These are phyloP conservation scores for Mesoclemmys tuberculata DNA, from an alignment of 2,113 vertebrate genomes.

Conservation along the genomic window DNA sequence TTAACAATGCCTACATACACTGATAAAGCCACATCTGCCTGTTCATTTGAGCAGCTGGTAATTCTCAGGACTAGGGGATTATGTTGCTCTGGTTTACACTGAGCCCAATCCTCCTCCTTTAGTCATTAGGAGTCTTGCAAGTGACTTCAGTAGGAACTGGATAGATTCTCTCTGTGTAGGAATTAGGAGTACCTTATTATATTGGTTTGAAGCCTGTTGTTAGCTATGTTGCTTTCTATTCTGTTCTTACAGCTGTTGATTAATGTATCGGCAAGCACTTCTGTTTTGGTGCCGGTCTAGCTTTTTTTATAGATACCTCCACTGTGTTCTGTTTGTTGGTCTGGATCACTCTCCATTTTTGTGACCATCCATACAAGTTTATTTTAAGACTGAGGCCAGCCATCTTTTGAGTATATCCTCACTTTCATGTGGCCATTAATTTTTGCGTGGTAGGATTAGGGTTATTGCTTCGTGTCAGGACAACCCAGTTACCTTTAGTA, in stretches of 20 bases:
- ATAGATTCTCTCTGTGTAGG: not conserved
- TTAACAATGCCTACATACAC: not conserved
- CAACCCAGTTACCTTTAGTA: not conserved
- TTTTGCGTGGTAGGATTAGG: not conserved
- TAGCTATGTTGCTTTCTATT: not conserved
- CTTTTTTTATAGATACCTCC: not conserved
- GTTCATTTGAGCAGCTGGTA: not conserved
- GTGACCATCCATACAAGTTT: not conserved
- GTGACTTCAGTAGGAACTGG: not conserved
- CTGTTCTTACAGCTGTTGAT: not conserved
- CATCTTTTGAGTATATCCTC: not conserved
- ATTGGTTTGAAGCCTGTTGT: not conserved
- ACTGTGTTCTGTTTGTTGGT: not conserved
- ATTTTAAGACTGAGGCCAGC: not conserved
- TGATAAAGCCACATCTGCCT: not conserved
- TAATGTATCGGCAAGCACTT: not conserved
- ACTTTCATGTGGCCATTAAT: not conserved
- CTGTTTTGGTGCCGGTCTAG: not conserved
- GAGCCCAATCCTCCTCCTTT: not conserved
- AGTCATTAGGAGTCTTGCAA: not conserved
- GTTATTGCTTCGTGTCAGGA: not conserved
- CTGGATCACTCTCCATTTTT: not conserved
- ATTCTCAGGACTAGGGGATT: not conserved
- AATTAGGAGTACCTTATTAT: not conserved
- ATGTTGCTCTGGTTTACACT: not conserved